Evolutionary conservation across 2,888 invertebrate genomes (phyloP).

Genomic region (Dusona sp.): DNA sequence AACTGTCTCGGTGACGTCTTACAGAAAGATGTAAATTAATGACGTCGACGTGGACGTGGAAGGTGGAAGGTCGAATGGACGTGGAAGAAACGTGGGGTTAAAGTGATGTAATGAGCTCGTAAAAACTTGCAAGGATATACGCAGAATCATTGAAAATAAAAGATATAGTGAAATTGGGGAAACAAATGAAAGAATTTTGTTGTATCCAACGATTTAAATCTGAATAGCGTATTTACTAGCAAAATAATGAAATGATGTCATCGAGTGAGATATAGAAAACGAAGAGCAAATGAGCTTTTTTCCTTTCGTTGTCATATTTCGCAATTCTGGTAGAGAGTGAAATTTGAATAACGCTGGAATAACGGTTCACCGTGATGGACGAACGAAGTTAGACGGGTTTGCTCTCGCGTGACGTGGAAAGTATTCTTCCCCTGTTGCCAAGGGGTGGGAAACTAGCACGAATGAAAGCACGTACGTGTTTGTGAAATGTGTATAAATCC

Average conservation of each 20-base stretch:
- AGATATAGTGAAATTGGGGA: neutral
- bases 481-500: constrained; percentile 35
- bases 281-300: neutral
- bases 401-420: constrained; percentile 40
- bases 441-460: constrained; percentile 38
- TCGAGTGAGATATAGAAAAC: neutral
- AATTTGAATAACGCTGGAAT: constrained; percentile 56
- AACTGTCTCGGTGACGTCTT: too few species aligned
- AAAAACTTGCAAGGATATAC: neutral
- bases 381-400: constrained; percentile 6
- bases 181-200: too few species aligned
- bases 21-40: too few species aligned
- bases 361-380: constrained; percentile 34
- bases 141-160: neutral
- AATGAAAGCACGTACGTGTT: constrained; percentile 42
- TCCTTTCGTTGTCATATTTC: neutral
- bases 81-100: too few species aligned
- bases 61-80: too few species aligned
- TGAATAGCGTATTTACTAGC: neutral
- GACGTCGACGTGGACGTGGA: too few species aligned
- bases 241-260: neutral
- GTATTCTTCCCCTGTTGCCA: constrained; percentile 38
- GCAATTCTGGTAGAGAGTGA: constrained; percentile 29
- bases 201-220: neutral
- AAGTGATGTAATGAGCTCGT: neutral